Base-by-base conservation (phyloP, 92 coral and sea anemone species). In the Epizoanthus illoricatus region DNA sequence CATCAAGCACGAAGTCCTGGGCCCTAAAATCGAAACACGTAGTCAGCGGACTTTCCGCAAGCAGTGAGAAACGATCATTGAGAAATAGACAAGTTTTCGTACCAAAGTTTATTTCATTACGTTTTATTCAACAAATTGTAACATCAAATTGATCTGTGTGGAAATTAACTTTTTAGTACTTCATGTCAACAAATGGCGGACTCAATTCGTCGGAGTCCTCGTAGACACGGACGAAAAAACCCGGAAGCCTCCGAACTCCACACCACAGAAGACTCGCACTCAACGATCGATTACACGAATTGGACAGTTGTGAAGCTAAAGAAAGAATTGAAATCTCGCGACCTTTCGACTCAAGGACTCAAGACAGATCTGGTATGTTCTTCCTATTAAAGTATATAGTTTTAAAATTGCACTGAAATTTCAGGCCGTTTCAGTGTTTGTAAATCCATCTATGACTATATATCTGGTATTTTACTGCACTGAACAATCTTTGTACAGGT, bases 341-440 rank as follows among this genome's bases (percentile, higher is more conserved):
- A 89, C 59, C 59, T 70, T 54, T 36, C 90, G 5, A 40, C 92
- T 17, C 82, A 85, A 41, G 98, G 98, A 80, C 85, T 93, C 59
- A 93, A 95, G 86, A 89, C 94, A 70, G 98, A 95, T 39, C 86
- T 95, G 90, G 98, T 95, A 93, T 76, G 79, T 56, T 12, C 20
- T 41, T 45, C 1, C 7, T 74, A n/a, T n/a, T n/a, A 15, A 19
- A 62, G 39, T 69, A 43, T 62, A 55, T 12, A 42, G 70, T 52
- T 21, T 1, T 4, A 18, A 11, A 8, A n/a, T 47, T 70, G 52
- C 15, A 21, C 10, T 5, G n/a, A 17, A 19, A 18, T 55, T 17
- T 54, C 23, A 61, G 23, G 56, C 13, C 18, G n/a, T 28, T 10
- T 28, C 36, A 28, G 36, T 33, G 69, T 15, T 39, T 7, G 21